Base-by-base conservation (phyloP, 2,113 vertebrate species). In the Eulemur rufifrons region DNA sequence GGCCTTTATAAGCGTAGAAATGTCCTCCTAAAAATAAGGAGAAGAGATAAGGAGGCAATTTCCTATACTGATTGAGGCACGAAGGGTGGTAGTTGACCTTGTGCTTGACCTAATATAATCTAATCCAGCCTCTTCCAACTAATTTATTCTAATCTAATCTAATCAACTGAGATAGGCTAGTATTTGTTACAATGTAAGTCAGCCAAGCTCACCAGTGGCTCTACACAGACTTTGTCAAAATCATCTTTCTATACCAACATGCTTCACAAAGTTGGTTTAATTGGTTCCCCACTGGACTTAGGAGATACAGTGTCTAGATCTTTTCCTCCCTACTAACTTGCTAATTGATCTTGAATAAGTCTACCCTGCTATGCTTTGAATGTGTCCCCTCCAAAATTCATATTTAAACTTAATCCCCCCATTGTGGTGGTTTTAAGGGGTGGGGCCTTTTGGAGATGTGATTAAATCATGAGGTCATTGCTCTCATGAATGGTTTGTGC, bases 111-210 rank as follows among this genome's bases (percentile, higher is more conserved):
- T 52, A 64, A 91, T 91, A 2, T 32, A 47, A 47, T 71, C 32
- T 8, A 20, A 10, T 9, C 17, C 27, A 20, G 6, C 9, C 4
- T 27, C 15, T 27, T 5, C 56, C 18, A 3, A 3, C 42, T 0
- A 32, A 13, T 52, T 18, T 77, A 71, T 27, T 59, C 25, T 77
- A 71, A 34, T 59, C 27, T 47, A 50, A 45, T 82, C 76, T 61
- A 76, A 76, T 77, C 29, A 54, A 6, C 27, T 15, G 4, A 83
- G 34, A 29, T 42, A 39, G 5, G 18, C 84, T 34, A 47, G 21
- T 45, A 37, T 56, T 64, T 50, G 25, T 50, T 21, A 50, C 59
- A 3, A 0, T 20, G 17, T 39, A 85, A 73, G 34, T 81, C 25
- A 78, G 71, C 18, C 29, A 37, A 50, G 23, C 12, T 88, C 18